Evolutionary conservation across 2,113 vertebrate genomes (phyloP), one percentile per base, ranked within the genome.

Genomic region (Pithys albifrons): DNA sequence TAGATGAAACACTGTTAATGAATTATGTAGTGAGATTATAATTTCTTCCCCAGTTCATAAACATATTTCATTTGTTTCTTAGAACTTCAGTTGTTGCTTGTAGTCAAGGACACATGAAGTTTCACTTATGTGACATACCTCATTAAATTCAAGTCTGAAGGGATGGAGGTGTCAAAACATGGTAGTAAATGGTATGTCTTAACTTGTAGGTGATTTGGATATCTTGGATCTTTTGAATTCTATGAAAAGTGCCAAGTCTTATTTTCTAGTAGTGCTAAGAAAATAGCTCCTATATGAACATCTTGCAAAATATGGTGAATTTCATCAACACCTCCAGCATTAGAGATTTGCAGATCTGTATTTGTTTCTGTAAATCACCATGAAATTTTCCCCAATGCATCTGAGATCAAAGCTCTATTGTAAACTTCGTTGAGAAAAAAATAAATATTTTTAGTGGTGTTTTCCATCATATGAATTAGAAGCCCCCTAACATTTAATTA

Each of bases 281-380:
- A 64, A 74, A 2, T 17, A 69, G 10, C 24, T 57, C 33, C 6
- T 23, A 6, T 70, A 41, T 19, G 28, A 14, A 4, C 13, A 10
- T 51, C 14, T 70, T 70, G 31, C 35, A 51, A 58, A 64, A 41
- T 8, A 6, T 62, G 23, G 6, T 39, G 23, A 58, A 41, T 28
- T 46, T 75, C 5, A 33, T 70, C 18, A 41, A 6, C 58, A 59
- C 8, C 8, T 43, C 10, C 0, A 0, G 15, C 8, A 14, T 15
- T 45, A 79, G 46, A 71, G 45, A 64, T 81, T 31, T 64, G 22
- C 29, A 85, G 62, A 41, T 8, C 20, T 58, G 10, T 1, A 14
- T 51, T 74, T 80, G 6, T 22, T 85, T 75, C 49, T 48, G n/a
- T 59, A 59, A 8, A 54, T 7, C 9, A 25, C 9, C 7, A 33